phyloP scores from a whole-genome alignment of 2,113 vertebrate genomes.

The Corapipo altera region DNA sequence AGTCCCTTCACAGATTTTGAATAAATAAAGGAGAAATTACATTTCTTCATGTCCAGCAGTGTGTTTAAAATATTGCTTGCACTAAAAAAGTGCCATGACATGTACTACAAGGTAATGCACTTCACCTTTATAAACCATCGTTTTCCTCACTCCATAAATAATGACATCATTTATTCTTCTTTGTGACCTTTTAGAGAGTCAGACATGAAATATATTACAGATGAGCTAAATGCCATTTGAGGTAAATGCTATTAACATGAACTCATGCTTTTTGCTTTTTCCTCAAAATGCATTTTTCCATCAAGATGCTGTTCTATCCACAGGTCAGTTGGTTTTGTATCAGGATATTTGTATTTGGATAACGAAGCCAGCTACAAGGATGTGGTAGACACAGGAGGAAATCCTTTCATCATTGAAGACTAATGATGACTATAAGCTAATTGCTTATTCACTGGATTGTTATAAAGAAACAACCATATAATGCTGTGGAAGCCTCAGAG shows the following conservation, averaged over 20 bases:
- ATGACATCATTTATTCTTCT: not conserved
- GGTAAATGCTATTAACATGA: not conserved
- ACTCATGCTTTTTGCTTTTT: not conserved
- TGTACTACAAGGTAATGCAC: not conserved
- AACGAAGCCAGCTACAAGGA: not conserved
- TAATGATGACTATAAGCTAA: not conserved
- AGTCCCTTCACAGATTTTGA: not conserved
- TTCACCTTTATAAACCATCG: not conserved
- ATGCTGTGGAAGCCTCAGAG: not conserved
- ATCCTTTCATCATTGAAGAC: not conserved
- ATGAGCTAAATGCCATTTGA: not conserved
- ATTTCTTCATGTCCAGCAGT: not conserved
- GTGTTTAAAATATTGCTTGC: not conserved
- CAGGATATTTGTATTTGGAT: not conserved
- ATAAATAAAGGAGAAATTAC: not conserved
- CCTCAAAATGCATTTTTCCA: not conserved
- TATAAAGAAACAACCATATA: not conserved
- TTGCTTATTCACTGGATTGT: not conserved
- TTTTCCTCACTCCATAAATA: not conserved
- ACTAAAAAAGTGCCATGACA: not conserved
- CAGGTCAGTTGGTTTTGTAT: not conserved
- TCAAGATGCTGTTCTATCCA: not conserved
- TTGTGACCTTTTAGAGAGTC: not conserved
- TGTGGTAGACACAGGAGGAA: not conserved
- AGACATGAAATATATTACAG: not conserved